Evolutionary conservation across 2,797 vertebrate species (phyloP), one percentile per base, ranked within the genome.

Genomic region (Epinephelus coioides): DNA sequence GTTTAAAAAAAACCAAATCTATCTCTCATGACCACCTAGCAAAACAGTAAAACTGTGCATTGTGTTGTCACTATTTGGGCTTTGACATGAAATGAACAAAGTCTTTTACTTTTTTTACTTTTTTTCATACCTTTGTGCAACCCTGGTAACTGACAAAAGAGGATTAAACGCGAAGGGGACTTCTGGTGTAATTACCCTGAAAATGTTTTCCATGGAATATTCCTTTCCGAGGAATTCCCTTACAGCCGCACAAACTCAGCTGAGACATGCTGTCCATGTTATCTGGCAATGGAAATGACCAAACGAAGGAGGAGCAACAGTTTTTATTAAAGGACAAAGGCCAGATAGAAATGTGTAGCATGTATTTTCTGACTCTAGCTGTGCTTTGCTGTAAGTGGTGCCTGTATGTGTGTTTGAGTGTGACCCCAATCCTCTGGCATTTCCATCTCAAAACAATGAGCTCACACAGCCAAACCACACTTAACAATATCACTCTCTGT

Each of bases 371-470:
- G 17, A 72, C 72, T 83, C 44, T 23, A 18, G 23, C 55, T 47
- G 66, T 11, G 25, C 50, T 69, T 76, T 82, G 68, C 69, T 74
- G 6, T 61, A 64, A 63, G 69, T 62, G 47, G 55, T 51, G 75
- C 74, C 67, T 77, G 43, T 77, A 46, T 79, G 73, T 79, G 68
- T 73, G 69, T 88, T 79, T 80, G 71, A 89, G 84, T 71, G 81
- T 89, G 84, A 90, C 83, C 88, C 89, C 85, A 88, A 63, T 88
- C 78, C 78, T 89, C 84, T 88, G 93, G 88, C 86, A 92, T 95
- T 94, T 93, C 92, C 92, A 93, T 94, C 56, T 90, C 85, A 91
- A 94, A 94, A 93, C 91, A 94, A 89, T 93, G 91, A 93, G 86
- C 91, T 94, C 92, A 93, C 91, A 90, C 86, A 83, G 83, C 79